phyloP scores from a whole-genome alignment of 2,113 vertebrate species.

The Zingel zingel region DNA sequence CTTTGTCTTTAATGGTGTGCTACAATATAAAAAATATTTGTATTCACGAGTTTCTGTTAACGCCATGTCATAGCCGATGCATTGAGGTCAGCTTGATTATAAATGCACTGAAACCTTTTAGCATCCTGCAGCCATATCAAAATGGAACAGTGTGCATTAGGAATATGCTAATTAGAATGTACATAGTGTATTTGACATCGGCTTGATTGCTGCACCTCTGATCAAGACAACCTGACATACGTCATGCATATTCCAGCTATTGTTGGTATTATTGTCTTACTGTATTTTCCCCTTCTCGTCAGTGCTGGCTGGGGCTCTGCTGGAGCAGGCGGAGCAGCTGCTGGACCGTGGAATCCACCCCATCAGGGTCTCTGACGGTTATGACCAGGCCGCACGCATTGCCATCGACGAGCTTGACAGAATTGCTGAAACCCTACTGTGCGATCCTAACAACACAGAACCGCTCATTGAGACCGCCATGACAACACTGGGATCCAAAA shows the following conservation, averaged over 20 bases:
- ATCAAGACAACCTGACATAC: background rate
- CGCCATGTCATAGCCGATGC: background rate
- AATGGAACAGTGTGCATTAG: too few relatives aligned
- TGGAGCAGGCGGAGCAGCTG: conserved; percentile 96
- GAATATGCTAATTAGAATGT: background rate
- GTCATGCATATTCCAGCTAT: background rate
- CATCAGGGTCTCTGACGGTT: conserved; percentile 95
- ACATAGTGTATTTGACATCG: background rate
- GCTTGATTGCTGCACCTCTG: background rate
- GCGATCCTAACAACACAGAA: conserved; percentile 89
- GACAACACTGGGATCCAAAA: conserved; percentile 97
- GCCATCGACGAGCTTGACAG: conserved; percentile 93
- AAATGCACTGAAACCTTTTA: background rate
- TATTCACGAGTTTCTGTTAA: background rate
- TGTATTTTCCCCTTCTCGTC: conserved; percentile 10
- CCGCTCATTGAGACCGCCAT: conserved; percentile 97
- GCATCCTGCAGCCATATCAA: background rate
- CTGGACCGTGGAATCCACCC: conserved; percentile 97
- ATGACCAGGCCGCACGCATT: conserved; percentile 93
- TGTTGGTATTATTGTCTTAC: background rate
- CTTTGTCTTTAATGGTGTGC: background rate
- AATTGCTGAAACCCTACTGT: conserved; percentile 93
- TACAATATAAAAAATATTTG: background rate
- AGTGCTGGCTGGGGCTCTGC: conserved; percentile 94
- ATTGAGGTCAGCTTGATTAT: background rate